Evolutionary conservation across 2,113 vertebrate species (phyloP), one percentile per base, ranked within the genome.

Genomic region (Trinectes maculatus): DNA sequence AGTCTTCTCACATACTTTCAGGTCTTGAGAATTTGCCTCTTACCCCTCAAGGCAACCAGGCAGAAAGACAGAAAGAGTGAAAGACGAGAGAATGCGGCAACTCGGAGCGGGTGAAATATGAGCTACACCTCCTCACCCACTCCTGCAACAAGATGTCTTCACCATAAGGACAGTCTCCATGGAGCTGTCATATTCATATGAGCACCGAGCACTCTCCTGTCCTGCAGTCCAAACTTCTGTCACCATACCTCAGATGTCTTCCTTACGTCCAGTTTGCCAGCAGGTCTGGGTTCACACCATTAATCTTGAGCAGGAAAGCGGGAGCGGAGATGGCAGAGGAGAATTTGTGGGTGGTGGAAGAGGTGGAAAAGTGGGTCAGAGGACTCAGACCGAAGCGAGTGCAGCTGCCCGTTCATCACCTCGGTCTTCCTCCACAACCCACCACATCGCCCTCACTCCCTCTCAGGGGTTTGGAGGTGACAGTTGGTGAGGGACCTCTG

Each of bases 331-430:
- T 79, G 66, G 81, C 22, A 26, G 58, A 36, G 53, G 69, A 77
- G 85, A 72, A 80, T 82, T 57, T 46, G 58, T 39, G 29, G 49
- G 81, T 74, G 85, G 81, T 77, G 65, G 76, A 68, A 74, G 59
- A 85, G 87, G 85, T 86, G 82, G 58, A 68, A 83, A 92, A 93
- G 74, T 92, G 85, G 90, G 92, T 92, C 92, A 92, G 86, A 84
- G 87, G 89, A 86, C 85, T 77, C 87, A 55, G 90, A 93, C 90
- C 89, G 89, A 89, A 90, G 85, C 89, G 55, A 87, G 85, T 77
- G 78, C 91, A 92, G 86, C 85, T 92, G 91, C 86, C 89, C 87
- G 61, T 76, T 83, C 48, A 48, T 48, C 73, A 77, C 77, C 56
- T 69, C 52, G 22, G 69, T 76, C 53, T 52, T 87, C 78, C 77